Evolutionary conservation across 1,140 invertebrate genomes (phyloP).

Genomic region (Lasioglossum baleicum): DNA sequence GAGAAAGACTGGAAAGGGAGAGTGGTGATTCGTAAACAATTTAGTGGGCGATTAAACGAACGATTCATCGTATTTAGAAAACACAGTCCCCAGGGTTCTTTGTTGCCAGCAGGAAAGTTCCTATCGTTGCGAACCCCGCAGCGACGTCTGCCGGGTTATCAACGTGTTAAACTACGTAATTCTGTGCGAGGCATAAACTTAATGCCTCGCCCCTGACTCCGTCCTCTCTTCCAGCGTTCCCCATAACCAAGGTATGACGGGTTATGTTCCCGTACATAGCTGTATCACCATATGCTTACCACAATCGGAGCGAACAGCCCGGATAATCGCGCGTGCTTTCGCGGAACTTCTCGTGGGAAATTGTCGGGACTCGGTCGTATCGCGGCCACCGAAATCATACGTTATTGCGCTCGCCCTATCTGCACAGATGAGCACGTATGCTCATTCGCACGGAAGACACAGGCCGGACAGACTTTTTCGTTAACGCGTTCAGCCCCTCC

Average conservation of each 20-base stretch:
- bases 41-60: no score
- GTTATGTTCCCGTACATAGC: conserved; percentile 18
- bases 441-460: neutral
- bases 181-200: conserved; percentile 60
- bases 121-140: conserved; percentile 6
- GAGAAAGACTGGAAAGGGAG: no score
- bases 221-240: neutral
- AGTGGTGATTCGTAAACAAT: no score
- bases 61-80: neutral
- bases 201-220: conserved; percentile 34
- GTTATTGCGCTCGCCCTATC: neutral
- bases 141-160: conserved; percentile 57
- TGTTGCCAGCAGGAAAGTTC: neutral
- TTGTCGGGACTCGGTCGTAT: conserved; percentile 41
- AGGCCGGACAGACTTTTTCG: neutral
- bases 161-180: conserved; percentile 68
- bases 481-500: neutral
- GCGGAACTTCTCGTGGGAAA: conserved; percentile 51
- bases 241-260: conserved; percentile 46
- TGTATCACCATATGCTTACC: conserved; percentile 44
- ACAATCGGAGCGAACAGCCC: conserved; percentile 52
- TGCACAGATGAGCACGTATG: neutral
- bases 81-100: neutral
- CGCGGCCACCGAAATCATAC: conserved; percentile 26
- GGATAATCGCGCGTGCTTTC: conserved; percentile 53